These are phyloP conservation scores for Forbesichthys agassizii DNA, from an alignment of 2,113 vertebrate species.

Conservation along the genomic window DNA sequence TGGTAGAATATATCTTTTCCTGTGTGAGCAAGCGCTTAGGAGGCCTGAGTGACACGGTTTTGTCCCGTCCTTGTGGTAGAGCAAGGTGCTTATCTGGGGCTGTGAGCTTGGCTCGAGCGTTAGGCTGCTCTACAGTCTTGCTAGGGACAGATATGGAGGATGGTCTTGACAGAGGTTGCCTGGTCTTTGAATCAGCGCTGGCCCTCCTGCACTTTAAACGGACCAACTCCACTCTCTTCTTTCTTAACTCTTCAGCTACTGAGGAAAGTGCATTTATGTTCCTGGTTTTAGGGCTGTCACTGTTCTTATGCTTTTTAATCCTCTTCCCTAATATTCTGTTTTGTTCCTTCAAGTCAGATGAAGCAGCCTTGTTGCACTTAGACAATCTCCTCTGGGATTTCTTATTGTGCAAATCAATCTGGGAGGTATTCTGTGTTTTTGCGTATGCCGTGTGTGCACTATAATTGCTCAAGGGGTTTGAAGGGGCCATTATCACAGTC, in stretches of 20 bases:
- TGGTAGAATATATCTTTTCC: slow-evolving; percentile 21
- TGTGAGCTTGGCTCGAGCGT: slow-evolving; percentile 14
- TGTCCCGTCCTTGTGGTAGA: neutral
- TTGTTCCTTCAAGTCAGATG: slow-evolving; percentile 19
- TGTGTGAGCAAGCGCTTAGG: neutral
- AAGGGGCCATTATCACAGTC: slow-evolving; percentile 2
- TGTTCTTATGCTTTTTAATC: neutral
- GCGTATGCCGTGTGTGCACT: neutral
- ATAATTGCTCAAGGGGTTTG: neutral
- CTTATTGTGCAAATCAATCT: slow-evolving; percentile 2
- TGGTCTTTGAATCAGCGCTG: neutral
- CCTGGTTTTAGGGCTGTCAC: neutral
- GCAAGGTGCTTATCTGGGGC: slow-evolving; percentile 19
- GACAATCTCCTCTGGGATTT: slow-evolving; percentile 8
- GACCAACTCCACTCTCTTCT: slow-evolving; percentile 10
- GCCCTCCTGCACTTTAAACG: slow-evolving; percentile 4
- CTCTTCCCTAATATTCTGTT: neutral
- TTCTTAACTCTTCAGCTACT: neutral
- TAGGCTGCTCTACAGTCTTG: slow-evolving; percentile 5
- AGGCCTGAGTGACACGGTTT: neutral
- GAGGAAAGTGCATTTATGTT: slow-evolving; percentile 2
- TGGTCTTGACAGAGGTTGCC: slow-evolving; percentile 1
- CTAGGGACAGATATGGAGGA: neutral
- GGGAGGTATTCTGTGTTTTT: slow-evolving; percentile 19
- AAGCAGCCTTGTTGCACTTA: slow-evolving; percentile 19